These are phyloP conservation scores for Lasioglossum oenotherae DNA, from an alignment of 2,888 invertebrate genomes.

Conservation along the genomic window DNA sequence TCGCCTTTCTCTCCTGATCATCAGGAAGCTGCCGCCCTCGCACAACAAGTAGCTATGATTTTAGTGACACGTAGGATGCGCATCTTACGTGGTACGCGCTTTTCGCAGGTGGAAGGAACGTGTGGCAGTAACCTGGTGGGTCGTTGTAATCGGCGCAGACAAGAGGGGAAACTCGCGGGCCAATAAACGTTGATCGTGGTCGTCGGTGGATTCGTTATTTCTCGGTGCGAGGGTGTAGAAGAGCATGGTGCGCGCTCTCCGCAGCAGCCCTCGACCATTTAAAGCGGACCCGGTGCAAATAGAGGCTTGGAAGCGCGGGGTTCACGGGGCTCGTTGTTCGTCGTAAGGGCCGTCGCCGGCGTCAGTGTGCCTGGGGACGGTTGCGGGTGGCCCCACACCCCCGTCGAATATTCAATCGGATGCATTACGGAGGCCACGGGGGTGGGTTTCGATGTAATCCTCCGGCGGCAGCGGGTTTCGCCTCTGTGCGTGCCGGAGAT, in stretches of 20 bases:
- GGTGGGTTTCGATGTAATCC: conserved; percentile 67
- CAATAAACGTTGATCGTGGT: conserved; percentile 72
- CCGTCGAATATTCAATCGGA: conserved; percentile 80
- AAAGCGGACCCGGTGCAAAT: conserved; percentile 65
- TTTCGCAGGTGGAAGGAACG: not conserved
- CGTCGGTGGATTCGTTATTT: conserved; percentile 63
- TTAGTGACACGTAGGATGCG: not conserved
- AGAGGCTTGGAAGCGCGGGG: conserved; percentile 37
- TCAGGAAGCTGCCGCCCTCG: too few species aligned
- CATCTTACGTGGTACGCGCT: not conserved
- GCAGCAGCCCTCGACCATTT: conserved; percentile 68
- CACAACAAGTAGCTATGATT: not conserved
- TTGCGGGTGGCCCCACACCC: conserved; percentile 66
- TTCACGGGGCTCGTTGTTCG: conserved; percentile 54
- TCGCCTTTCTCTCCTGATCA: not conserved
- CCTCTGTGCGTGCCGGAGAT: conserved; percentile 68
- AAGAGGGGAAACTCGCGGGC: conserved; percentile 51
- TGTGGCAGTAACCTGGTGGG: not conserved
- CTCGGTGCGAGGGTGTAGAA: conserved; percentile 23
- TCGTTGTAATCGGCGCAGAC: not conserved
- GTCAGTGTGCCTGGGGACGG: conserved; percentile 71
- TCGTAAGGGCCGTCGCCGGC: conserved; percentile 53
- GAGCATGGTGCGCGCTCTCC: conserved; percentile 16
- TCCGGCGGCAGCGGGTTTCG: conserved; percentile 61
- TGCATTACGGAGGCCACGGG: conserved; percentile 72